A percentile compares a stretch with the other conserved stretches of the same genome.
These are phyloP conservation scores for Ephestia elutella DNA, from an alignment of 1,140 invertebrate species.

Conservation along the genomic window DNA sequence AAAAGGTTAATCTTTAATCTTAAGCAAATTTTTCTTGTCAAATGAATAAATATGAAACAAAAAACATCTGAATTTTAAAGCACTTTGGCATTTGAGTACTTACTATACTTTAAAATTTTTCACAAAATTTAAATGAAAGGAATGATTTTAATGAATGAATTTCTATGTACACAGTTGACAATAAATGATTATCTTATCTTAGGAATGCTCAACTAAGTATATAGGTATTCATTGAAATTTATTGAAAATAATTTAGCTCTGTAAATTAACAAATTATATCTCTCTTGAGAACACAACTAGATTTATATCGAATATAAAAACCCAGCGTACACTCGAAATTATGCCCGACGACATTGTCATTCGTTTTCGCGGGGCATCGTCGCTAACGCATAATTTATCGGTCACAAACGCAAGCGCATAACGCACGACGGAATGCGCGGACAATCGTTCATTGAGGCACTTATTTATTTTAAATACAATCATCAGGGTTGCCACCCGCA, in stretches of 20 bases:
- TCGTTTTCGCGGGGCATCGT: constrained; percentile 10
- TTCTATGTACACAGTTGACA: too few relatives aligned
- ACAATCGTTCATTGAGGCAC: constrained; percentile 72
- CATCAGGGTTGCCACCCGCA: constrained; percentile 63
- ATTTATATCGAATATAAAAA: not conserved
- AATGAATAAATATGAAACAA: too few relatives aligned
- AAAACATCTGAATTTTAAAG: too few relatives aligned
- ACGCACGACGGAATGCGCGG: constrained; percentile 53
- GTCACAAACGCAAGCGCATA: constrained; percentile 48
- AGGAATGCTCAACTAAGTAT: too few relatives aligned
- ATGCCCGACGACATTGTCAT: not conserved
- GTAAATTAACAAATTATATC: not conserved
- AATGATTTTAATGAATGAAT: too few relatives aligned
- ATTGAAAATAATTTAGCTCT: not conserved
- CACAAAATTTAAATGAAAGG: too few relatives aligned
- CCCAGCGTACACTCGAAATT: not conserved
- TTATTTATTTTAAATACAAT: constrained; percentile 74
- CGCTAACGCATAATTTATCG: constrained; percentile 59
- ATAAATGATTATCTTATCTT: too few relatives aligned
- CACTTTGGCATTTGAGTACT: too few relatives aligned
- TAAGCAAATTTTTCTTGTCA: too few relatives aligned
- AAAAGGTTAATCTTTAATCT: too few relatives aligned
- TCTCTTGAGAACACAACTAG: not conserved
- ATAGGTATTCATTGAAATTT: too few relatives aligned
- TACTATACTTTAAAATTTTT: too few relatives aligned